These are phyloP conservation scores for Eleutherodactylus coqui DNA, from an alignment of 2,797 vertebrate species.

Conservation along the genomic window DNA sequence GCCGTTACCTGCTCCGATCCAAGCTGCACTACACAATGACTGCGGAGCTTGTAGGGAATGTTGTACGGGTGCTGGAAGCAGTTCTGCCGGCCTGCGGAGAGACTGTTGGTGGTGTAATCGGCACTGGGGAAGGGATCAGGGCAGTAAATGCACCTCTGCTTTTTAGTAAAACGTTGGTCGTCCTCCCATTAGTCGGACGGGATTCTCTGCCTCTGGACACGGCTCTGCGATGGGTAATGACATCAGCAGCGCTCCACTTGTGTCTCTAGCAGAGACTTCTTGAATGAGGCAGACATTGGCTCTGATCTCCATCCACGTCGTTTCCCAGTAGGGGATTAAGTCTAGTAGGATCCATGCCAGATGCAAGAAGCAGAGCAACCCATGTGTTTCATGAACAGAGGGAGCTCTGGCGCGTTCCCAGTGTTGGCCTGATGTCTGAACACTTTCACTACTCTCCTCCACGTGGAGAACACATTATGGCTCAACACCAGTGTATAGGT, in stretches of 20 bases:
- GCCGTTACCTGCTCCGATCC: no score
- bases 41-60: neutral
- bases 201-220: neutral
- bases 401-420: neutral
- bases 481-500: no score
- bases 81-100: neutral
- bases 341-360: slow-evolving; percentile 7
- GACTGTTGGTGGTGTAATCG: neutral
- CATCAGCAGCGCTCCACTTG: slow-evolving; percentile 32
- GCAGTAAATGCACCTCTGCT: neutral
- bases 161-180: no score
- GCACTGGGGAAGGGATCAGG: slow-evolving; percentile 14
- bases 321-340: slow-evolving; percentile 21
- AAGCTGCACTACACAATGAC: no score
- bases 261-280: neutral
- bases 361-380: neutral
- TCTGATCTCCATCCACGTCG: neutral
- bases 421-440: neutral
- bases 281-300: slow-evolving; percentile 48
- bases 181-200: neutral
- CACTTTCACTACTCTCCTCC: neutral
- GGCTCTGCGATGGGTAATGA: slow-evolving; percentile 8
- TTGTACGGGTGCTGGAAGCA: neutral
- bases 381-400: neutral
- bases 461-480: neutral